phyloP scores from a whole-genome alignment of 2,888 invertebrate genomes.

The Uloborus plumipes region DNA sequence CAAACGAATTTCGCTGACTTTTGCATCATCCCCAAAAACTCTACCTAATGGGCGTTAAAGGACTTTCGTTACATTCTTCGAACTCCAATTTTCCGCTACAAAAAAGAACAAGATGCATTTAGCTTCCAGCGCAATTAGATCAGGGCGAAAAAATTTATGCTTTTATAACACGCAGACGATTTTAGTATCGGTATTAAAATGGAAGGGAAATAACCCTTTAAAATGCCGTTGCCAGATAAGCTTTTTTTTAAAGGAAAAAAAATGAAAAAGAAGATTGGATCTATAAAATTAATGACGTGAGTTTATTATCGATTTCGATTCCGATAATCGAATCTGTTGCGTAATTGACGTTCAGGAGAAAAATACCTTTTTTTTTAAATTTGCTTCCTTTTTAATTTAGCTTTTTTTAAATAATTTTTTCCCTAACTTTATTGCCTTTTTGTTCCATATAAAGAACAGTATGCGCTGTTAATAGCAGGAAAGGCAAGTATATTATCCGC shows the following conservation, averaged over 20 bases:
- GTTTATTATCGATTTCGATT: constrained; percentile 47
- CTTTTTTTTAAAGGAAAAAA: not conserved
- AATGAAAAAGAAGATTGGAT: constrained; percentile 18
- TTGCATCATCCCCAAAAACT: no score
- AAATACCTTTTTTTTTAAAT: constrained; percentile 9
- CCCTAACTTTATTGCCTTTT: not conserved
- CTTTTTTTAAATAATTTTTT: constrained; percentile 1
- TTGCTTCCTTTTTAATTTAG: not conserved
- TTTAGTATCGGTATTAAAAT: no score
- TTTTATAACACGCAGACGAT: no score
- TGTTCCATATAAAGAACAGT: not conserved
- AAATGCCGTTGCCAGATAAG: no score
- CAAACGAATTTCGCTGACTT: no score
- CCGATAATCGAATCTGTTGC: constrained; percentile 49
- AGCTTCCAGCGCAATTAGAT: no score
- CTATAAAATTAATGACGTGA: constrained; percentile 60
- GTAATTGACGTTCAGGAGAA: constrained; percentile 29
- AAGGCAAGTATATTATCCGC: constrained; percentile 5
- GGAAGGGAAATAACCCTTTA: no score
- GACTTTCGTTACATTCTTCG: no score
- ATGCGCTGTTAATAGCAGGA: not conserved
- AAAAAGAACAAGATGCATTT: no score
- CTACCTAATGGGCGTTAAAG: no score
- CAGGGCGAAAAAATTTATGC: no score
- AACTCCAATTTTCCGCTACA: no score